Conservation (phyloP, 2,888 invertebrate genomes). For the Dendrolimus pini region DNA sequence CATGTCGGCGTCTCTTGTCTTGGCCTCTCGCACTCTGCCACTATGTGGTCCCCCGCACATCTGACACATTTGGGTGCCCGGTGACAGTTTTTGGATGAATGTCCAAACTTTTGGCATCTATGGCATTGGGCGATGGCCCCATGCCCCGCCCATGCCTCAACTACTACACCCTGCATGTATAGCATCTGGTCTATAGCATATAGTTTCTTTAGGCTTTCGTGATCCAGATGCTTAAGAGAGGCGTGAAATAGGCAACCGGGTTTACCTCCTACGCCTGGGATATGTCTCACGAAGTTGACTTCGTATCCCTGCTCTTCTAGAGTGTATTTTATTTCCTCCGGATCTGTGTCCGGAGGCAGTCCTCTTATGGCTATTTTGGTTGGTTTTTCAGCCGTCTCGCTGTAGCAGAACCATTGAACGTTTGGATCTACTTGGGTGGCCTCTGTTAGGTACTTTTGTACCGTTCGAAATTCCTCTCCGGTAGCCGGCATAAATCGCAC, state of each 20-base stretch:
- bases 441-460: too few relatives aligned
- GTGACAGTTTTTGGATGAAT: constrained; percentile 8
- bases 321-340: not conserved
- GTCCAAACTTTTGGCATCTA: not conserved
- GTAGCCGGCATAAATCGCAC: too few relatives aligned
- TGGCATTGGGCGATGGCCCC: constrained; percentile 13
- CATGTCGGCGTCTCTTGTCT: constrained; percentile 8
- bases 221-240: not conserved
- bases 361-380: constrained; percentile 10
- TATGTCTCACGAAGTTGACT: constrained; percentile 2
- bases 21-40: not conserved
- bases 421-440: too few relatives aligned
- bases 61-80: constrained; percentile 7
- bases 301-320: not conserved
- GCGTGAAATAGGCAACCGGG: constrained; percentile 10
- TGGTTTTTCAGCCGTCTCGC: constrained; percentile 6
- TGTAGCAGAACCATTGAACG: constrained; percentile 11
- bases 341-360: not conserved
- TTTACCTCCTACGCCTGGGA: not conserved
- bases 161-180: constrained; percentile 7
- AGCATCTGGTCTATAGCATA: constrained; percentile 2
- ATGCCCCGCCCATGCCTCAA: constrained; percentile 12
- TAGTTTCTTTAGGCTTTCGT: not conserved
- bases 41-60: constrained; percentile 5
- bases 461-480: too few relatives aligned